Evolutionary conservation across 1,140 invertebrate genomes (phyloP).

Genomic region (Spodoptera litura): DNA sequence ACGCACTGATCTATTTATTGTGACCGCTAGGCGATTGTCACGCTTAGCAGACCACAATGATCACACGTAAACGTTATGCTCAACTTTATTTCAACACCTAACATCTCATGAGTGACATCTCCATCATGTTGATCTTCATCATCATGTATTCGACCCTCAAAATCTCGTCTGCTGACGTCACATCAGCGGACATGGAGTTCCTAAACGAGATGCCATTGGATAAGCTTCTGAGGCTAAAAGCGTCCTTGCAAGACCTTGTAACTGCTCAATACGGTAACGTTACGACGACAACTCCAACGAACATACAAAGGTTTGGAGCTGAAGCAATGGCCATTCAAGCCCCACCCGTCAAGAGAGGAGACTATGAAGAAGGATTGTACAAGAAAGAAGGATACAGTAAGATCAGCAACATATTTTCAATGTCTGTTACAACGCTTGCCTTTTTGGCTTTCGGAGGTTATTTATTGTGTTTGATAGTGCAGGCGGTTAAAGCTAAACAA

Average conservation of each 20-base stretch:
- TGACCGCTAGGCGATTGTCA: constrained; percentile 62
- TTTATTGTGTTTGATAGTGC: constrained; percentile 90
- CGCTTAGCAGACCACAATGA: constrained; percentile 76
- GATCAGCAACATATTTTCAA: constrained; percentile 90
- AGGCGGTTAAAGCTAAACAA: constrained; percentile 88
- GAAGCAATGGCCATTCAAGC: constrained; percentile 79
- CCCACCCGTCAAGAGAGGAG: constrained; percentile 74
- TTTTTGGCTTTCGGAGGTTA: constrained; percentile 93
- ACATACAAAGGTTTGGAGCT: constrained; percentile 70
- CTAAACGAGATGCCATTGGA: constrained; percentile 79
- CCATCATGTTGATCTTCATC: constrained; percentile 60
- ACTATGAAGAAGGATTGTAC: constrained; percentile 74
- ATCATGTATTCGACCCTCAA: constrained; percentile 53
- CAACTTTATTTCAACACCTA: constrained; percentile 50
- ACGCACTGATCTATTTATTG: constrained; percentile 54
- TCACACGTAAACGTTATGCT: constrained; percentile 48
- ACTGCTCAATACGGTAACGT: constrained; percentile 63
- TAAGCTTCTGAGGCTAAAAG: constrained; percentile 79
- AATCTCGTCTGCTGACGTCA: constrained; percentile 52
- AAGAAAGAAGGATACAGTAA: constrained; percentile 83
- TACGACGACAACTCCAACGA: constrained; percentile 59
- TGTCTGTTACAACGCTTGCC: constrained; percentile 90
- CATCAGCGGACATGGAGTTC: constrained; percentile 69
- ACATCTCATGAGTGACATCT: constrained; percentile 44
- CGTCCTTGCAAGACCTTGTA: constrained; percentile 71